Conservation (phyloP, 2,797 vertebrate species). For the Acrossocheilus fasciatus region DNA sequence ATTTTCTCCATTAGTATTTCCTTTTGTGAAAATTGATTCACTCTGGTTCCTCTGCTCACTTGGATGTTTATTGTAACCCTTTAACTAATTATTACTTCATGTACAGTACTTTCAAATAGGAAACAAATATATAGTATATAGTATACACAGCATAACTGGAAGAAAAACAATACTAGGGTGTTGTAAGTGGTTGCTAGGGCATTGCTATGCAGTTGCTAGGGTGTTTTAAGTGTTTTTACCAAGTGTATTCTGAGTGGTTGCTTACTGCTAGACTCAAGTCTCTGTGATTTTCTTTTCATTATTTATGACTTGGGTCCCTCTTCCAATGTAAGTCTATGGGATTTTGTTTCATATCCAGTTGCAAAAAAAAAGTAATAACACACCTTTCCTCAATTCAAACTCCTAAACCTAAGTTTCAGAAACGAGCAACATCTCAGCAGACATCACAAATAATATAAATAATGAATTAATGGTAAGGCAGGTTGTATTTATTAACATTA, state of each 20-base stretch:
- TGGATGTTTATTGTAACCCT: background rate
- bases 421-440: background rate
- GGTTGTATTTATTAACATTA: background rate
- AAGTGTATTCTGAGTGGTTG: background rate
- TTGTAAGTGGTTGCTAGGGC: background rate
- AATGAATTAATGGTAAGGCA: background rate
- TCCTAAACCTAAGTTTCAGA: background rate
- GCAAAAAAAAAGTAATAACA: background rate
- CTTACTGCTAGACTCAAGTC: background rate
- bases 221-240: background rate
- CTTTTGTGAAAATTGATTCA: background rate
- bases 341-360: background rate
- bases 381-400: background rate
- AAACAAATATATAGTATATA: background rate
- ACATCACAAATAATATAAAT: background rate
- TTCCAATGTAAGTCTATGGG: background rate
- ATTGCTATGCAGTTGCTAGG: background rate
- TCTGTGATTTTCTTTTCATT: background rate
- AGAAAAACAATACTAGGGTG: background rate
- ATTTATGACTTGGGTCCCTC: background rate
- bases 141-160: background rate
- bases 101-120: background rate
- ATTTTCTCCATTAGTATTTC: slow-evolving; percentile 5
- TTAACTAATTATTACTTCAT: background rate
- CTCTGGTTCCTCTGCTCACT: background rate